Conservation (phyloP, 2,797 vertebrate species). For the Lithobates pipiens region DNA sequence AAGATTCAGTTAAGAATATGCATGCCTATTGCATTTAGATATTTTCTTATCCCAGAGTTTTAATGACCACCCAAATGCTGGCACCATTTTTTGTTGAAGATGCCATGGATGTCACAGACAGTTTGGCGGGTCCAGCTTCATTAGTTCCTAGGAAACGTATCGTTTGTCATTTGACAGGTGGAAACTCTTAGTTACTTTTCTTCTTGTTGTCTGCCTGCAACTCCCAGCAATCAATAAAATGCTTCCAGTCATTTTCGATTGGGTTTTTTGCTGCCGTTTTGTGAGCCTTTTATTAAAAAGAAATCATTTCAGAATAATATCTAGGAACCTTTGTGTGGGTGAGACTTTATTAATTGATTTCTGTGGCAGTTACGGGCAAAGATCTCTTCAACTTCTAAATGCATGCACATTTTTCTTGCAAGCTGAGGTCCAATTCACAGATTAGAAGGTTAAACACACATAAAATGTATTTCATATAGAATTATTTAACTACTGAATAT, state of each 20-base stretch:
- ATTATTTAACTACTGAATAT: neutral
- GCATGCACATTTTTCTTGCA: constrained; percentile 5
- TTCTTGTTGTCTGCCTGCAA: constrained; percentile 29
- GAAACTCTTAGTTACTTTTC: constrained; percentile 33
- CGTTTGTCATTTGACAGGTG: constrained; percentile 44
- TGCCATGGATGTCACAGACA: neutral
- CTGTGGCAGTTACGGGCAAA: constrained; percentile 9
- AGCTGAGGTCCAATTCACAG: neutral
- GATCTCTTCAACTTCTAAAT: constrained; percentile 16
- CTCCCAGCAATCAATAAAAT: constrained; percentile 47
- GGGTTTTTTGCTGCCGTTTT: constrained; percentile 14
- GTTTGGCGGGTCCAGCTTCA: constrained; percentile 27
- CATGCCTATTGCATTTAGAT: too few relatives aligned
- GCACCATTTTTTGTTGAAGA: neutral
- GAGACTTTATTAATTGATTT: constrained; percentile 40
- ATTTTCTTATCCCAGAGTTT: too few relatives aligned
- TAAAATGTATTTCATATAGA: neutral
- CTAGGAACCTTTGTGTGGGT: constrained; percentile 49
- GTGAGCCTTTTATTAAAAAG: constrained; percentile 53
- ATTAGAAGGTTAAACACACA: neutral
- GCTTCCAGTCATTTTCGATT: constrained; percentile 53
- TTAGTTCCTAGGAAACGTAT: constrained; percentile 29
- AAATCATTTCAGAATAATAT: constrained; percentile 54
- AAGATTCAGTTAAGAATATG: too few relatives aligned
- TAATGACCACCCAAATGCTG: constrained; percentile 3